Conservation (phyloP, 2,797 vertebrate genomes). For the Crocidura indochinensis region DNA sequence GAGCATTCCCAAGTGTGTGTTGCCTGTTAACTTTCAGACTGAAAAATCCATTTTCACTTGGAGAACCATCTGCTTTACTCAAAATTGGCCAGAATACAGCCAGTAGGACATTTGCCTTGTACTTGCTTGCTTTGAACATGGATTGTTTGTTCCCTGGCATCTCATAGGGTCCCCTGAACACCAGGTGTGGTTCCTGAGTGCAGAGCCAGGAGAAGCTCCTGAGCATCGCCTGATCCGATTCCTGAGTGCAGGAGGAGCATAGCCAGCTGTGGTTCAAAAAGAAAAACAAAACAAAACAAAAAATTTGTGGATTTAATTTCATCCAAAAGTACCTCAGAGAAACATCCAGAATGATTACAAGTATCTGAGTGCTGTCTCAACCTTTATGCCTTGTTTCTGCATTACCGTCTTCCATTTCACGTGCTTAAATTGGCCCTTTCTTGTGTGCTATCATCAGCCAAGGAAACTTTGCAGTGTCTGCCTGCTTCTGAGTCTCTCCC, state of each 20-base stretch:
- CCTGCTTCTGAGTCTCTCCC: conserved; percentile 29
- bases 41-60: background rate
- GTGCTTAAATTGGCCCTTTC: background rate
- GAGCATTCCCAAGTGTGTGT: background rate
- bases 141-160: too few species aligned
- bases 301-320: conserved; percentile 14
- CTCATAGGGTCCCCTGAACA: too few species aligned
- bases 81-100: background rate
- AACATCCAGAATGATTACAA: conserved; percentile 17
- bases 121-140: too few species aligned
- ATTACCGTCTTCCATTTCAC: background rate
- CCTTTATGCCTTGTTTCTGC: background rate
- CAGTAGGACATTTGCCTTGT: too few species aligned
- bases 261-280: too few species aligned
- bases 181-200: too few species aligned
- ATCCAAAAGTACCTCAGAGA: conserved; percentile 40
- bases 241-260: too few species aligned
- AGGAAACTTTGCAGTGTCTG: background rate
- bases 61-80: background rate
- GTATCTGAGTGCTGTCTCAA: background rate
- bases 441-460: background rate
- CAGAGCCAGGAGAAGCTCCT: too few species aligned
- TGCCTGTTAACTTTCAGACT: conserved; percentile 7
- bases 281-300: too few species aligned
- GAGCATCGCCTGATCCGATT: too few species aligned